Evolutionary conservation across 2,797 vertebrate species (phyloP), one percentile per base, ranked within the genome.

Genomic region (Meriones psammophilus): DNA sequence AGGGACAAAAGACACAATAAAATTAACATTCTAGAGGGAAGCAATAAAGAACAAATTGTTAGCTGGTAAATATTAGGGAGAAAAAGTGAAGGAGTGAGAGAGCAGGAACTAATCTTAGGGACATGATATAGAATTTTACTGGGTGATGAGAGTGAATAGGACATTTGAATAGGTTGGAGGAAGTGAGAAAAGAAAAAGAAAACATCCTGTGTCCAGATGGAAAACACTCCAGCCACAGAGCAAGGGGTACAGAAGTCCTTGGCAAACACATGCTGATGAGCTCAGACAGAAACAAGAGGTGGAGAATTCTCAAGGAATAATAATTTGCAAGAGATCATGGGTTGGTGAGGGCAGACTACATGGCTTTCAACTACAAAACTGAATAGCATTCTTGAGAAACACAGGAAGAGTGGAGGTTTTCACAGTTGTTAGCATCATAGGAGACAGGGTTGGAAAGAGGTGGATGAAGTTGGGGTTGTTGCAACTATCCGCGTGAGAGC

Each of bases 291-390:
- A 83, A 76, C 17, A 42, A 24, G 64, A 33, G 42, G 54, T 8
- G 50, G 24, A n/a, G 28, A n/a, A 56, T 46, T 10, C 10, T 50
- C 39, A 6, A 15, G 81, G 39, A 46, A 39, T 3, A 64, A 33
- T 36, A 9, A 46, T 0, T 6, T 6, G 1, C 10, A 36, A 28
- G 30, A 36, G 39, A 2, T 14, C 9, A 1, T 0, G 13, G 46
- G 36, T 24, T 30, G 58, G 39, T 26, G 14, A 95, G 36, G 22
- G 33, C 3, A 39, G 46, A 33, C 2, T 3, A 1, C 1, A 2
- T 1, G 56, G 10, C 33, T 1, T n/a, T n/a, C 56, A 60, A 30
- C 18, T 54, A 24, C 58, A 66, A 56, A 56, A n/a, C 46, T 17
- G 3, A 28, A 12, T 62, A 50, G 18, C 28, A 66, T 26, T 42